phyloP scores from a whole-genome alignment of 2,888 invertebrate species.

The Ischnura elegans region DNA sequence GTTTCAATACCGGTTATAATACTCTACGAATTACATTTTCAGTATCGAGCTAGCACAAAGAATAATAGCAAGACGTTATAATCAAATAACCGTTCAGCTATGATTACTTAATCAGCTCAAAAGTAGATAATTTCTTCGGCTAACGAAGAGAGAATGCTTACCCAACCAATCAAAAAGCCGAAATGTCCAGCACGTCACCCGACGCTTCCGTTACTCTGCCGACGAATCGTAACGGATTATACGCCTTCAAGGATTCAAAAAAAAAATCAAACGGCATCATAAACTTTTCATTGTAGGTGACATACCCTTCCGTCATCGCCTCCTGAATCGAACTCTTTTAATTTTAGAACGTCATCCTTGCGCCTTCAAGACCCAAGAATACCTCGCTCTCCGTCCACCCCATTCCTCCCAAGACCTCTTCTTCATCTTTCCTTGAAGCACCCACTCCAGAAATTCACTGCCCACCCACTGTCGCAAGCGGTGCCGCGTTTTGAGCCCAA shows the following conservation, averaged over 20 bases:
- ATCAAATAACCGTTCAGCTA: too few relatives aligned
- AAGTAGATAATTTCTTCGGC: not conserved
- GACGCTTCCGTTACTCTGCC: not conserved
- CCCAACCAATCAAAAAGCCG: not conserved
- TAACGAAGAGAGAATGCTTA: not conserved
- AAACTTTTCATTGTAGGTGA: conserved; percentile 10
- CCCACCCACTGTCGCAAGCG: not conserved
- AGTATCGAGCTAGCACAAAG: too few relatives aligned
- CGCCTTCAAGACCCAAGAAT: not conserved
- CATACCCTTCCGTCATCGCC: not conserved
- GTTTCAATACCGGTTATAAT: too few relatives aligned
- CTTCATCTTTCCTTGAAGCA: not conserved
- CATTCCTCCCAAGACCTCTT: not conserved
- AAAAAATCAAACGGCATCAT: conserved; percentile 37
- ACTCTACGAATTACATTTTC: too few relatives aligned
- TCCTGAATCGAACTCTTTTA: not conserved
- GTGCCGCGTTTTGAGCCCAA: conserved; percentile 1
- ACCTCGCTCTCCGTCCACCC: not conserved
- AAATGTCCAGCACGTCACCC: not conserved
- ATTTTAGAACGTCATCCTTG: not conserved
- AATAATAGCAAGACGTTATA: too few relatives aligned
- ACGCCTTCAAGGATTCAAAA: not conserved
- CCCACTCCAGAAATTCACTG: conserved; percentile 36
- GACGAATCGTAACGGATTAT: not conserved
- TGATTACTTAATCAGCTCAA: too few relatives aligned